Evolutionary conservation across 2,113 vertebrate species (phyloP), one percentile per base, ranked within the genome.

Genomic region (Oxyruncus cristatus): DNA sequence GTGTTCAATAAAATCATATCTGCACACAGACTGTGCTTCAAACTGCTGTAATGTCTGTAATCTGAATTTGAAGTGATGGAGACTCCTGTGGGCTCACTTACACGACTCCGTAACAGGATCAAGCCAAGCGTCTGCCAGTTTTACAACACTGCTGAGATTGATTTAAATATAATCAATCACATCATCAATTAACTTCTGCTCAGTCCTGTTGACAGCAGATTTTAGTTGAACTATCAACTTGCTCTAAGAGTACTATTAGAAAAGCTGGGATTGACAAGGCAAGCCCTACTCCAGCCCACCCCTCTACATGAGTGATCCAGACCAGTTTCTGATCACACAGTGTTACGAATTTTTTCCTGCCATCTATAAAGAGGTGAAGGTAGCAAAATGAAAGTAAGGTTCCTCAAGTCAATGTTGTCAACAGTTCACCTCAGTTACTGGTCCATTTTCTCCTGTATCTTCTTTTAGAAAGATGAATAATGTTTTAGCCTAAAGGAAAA

Each of bases 391-490:
- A 66, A 92, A 83, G 39, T 23, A 17, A 49, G 6, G 11, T 12
- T 65, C 28, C 30, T n/a, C 39, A 68, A 75, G 62, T 14, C 58
- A 77, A 17, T 0, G 1, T 1, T 55, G 33, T 50, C 50, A 82
- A n/a, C 9, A 91, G 42, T 37, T 84, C 82, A 95, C 94, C 94
- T 92, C 47, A 67, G 52, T 47, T 55, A 49, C 21, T 50, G 30
- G 28, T 56, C 74, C 52, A 12, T 65, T 73, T 92, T 23, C 78
- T 77, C 50, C 26, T 50, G 6, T 30, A 50, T 80, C 61, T 52
- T 89, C 76, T 74, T 95, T 97, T 73, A 98, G 93, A 98, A 98
- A 88, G 98, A 98, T 65, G 98, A 97, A 88, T 98, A 98, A 97
- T 98, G 98, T 77, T 98, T 98, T 92, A 98, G 92, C 94, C 98